Percentiles rank a stretch among this genome's conserved stretches.
Evolutionary conservation across 2,113 vertebrate species (phyloP).

Genomic region (Oenanthe oenanthe): DNA sequence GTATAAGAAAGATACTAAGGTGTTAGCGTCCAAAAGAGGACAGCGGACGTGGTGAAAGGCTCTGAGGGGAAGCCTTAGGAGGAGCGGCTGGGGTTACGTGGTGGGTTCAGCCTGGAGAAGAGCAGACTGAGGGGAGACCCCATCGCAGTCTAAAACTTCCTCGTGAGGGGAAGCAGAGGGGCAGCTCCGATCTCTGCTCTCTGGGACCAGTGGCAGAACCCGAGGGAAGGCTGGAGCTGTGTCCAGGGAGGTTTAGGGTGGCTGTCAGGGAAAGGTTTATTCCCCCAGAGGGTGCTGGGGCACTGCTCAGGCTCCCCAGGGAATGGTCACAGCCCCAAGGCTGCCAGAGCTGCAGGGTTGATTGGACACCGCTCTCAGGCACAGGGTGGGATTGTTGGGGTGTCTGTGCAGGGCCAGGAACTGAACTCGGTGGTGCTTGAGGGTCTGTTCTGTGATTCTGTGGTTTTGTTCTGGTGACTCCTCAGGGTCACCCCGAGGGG

Average conservation of each 20-base stretch:
- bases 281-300: fast-evolving
- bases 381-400: not conserved
- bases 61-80: not conserved
- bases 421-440: not conserved
- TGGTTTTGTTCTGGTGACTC: not conserved
- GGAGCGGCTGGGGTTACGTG: not conserved
- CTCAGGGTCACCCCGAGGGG: not conserved
- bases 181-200: not conserved
- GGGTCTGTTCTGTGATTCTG: not conserved
- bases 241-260: not conserved
- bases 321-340: not conserved
- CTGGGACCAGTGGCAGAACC: not conserved
- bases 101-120: not conserved
- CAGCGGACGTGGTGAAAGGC: not conserved
- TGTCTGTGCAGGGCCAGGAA: not conserved
- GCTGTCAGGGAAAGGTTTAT: not conserved
- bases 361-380: not conserved
- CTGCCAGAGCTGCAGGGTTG: not conserved
- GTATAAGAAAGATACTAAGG: fast-evolving
- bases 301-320: not conserved
- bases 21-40: not conserved
- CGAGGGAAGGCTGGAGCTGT: not conserved
- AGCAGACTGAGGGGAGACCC: not conserved
- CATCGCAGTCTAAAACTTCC: not conserved
- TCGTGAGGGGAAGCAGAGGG: not conserved